Evolutionary conservation across 1,140 invertebrate genomes (phyloP).

Genomic region (Hirudo medicinalis): DNA sequence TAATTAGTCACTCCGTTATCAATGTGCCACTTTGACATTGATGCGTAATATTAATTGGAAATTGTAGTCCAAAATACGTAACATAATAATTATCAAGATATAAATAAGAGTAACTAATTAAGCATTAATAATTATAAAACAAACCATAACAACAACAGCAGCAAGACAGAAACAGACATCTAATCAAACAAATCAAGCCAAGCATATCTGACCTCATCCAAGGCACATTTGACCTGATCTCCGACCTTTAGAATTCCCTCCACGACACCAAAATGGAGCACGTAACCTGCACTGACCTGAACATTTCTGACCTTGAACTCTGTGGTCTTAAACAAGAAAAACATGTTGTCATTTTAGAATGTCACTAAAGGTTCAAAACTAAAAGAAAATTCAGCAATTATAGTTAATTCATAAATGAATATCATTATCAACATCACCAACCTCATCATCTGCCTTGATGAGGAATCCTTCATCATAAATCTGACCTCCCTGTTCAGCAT

Average conservation of each 20-base stretch:
- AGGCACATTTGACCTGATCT: constrained; percentile 64
- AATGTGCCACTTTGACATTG: not conserved
- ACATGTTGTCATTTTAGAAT: constrained; percentile 5
- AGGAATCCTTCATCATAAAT: constrained; percentile 93
- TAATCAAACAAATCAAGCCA: not conserved
- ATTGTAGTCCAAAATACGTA: not conserved
- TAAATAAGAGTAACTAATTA: no score
- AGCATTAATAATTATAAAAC: no score
- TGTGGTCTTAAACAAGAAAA: constrained; percentile 46
- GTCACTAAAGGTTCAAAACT: not conserved
- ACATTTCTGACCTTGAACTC: constrained; percentile 88
- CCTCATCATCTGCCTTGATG: constrained; percentile 68
- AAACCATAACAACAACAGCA: no score
- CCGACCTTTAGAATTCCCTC: constrained; percentile 67
- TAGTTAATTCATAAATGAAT: not conserved
- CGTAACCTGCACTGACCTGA: constrained; percentile 87
- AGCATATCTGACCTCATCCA: constrained; percentile 55
- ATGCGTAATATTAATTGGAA: not conserved
- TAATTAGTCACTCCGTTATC: not conserved
- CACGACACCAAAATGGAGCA: constrained; percentile 63
- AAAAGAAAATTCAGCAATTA: not conserved
- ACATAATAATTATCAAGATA: no score
- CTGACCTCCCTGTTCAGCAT: constrained; percentile 94
- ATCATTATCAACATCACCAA: constrained; percentile 25
- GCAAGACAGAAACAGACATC: no score